Evolutionary conservation across 2,113 vertebrate species (phyloP).

Genomic region (Aramus guarauna): DNA sequence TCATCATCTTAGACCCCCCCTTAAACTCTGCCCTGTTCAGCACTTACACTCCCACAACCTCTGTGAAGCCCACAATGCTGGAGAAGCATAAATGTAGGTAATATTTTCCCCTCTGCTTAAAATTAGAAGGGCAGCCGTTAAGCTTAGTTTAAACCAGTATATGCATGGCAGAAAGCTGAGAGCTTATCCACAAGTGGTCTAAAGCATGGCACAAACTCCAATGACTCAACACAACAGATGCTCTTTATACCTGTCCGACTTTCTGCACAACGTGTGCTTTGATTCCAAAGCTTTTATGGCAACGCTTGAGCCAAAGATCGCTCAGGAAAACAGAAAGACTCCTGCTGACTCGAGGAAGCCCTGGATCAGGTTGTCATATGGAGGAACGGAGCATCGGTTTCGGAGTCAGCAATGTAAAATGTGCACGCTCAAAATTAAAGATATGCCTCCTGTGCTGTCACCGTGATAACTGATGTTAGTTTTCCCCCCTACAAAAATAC

Average conservation of each 20-base stretch:
- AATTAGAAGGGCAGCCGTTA: not conserved
- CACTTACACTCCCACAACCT: not conserved
- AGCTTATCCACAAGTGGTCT: constrained; percentile 15
- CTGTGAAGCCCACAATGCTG: not conserved
- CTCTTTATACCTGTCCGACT: constrained; percentile 22
- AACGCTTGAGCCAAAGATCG: not conserved
- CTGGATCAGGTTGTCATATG: not conserved
- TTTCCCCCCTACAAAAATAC: not conserved
- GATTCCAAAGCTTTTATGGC: constrained; percentile 15
- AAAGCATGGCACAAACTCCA: not conserved
- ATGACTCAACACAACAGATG: constrained; percentile 41
- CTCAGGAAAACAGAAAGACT: not conserved
- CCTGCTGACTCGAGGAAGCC: not conserved
- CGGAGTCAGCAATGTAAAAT: not conserved
- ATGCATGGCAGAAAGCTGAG: not conserved
- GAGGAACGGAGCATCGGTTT: not conserved
- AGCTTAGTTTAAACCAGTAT: not conserved
- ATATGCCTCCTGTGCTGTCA: not conserved
- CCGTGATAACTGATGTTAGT: rapidly evolving
- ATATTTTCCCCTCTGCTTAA: not conserved
- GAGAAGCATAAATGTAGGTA: not conserved
- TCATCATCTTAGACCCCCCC: not conserved
- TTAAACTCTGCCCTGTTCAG: not conserved
- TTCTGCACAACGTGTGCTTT: not conserved
- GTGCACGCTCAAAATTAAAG: not conserved